Evolutionary conservation across 2,888 invertebrate genomes (phyloP).

Genomic region (Sericinus montela): DNA sequence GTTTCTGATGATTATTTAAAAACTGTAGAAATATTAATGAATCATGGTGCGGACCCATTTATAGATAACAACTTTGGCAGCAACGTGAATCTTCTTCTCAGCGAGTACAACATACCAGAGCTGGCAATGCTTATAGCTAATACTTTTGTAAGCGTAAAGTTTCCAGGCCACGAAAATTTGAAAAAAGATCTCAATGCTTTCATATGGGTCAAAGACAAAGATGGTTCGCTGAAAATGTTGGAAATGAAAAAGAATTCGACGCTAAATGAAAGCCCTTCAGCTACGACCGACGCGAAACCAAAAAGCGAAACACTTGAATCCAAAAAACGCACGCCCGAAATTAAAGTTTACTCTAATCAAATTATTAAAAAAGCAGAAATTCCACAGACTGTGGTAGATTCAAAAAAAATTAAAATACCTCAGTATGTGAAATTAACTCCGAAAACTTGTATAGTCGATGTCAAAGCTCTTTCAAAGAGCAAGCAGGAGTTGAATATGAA

Average conservation of each 20-base stretch:
- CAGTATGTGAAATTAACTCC: slow-evolving; percentile 2
- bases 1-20: slow-evolving; percentile 43
- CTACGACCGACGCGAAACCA: not conserved
- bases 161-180: slow-evolving; percentile 18
- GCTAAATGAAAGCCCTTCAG: not conserved
- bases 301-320: not conserved
- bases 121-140: slow-evolving; percentile 49
- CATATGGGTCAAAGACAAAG: slow-evolving; percentile 40
- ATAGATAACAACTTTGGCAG: slow-evolving; percentile 63
- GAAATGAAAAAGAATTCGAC: slow-evolving; percentile 12
- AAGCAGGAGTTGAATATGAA: not conserved
- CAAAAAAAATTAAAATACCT: not conserved
- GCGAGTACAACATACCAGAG: slow-evolving; percentile 50
- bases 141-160: slow-evolving; percentile 34
- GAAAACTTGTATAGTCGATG: not conserved
- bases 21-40: slow-evolving; percentile 59
- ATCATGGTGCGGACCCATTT: slow-evolving; percentile 60
- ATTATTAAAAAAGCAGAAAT: not conserved
- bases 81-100: slow-evolving; percentile 59
- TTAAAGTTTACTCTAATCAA: not conserved
- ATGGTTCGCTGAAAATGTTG: slow-evolving; percentile 32
- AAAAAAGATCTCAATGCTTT: slow-evolving; percentile 26
- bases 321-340: not conserved
- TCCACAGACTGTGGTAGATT: not conserved
- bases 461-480: not conserved